phyloP scores from a whole-genome alignment of 2,888 invertebrate genomes.

The Endotricha flammealis region DNA sequence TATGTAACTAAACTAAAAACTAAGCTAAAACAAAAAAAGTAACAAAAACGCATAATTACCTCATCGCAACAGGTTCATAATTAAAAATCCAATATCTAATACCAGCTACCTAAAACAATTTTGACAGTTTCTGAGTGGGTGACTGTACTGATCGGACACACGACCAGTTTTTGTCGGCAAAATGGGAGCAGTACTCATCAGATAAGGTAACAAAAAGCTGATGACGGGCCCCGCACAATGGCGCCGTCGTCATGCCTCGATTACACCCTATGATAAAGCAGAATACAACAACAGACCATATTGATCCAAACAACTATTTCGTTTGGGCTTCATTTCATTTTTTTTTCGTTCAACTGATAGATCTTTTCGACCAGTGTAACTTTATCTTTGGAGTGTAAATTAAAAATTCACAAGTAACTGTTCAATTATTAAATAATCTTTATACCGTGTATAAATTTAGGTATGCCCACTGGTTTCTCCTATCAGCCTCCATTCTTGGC shows the following conservation, averaged over 20 bases:
- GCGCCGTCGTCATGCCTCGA: slow-evolving; percentile 73
- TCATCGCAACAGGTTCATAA: too few relatives aligned
- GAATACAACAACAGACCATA: slow-evolving; percentile 74
- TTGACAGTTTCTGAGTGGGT: slow-evolving; percentile 13
- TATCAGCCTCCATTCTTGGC: too few relatives aligned
- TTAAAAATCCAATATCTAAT: too few relatives aligned
- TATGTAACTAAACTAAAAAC: too few relatives aligned
- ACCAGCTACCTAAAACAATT: slow-evolving; percentile 6
- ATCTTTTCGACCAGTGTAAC: slow-evolving; percentile 22
- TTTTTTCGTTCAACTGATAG: slow-evolving; percentile 41
- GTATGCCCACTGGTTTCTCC: too few relatives aligned
- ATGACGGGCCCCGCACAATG: slow-evolving; percentile 66
- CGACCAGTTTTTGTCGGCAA: slow-evolving; percentile 56
- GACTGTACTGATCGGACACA: slow-evolving; percentile 21
- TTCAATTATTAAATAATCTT: too few relatives aligned
- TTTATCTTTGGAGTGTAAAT: too few relatives aligned
- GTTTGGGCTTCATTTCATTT: slow-evolving; percentile 69
- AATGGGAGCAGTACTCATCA: slow-evolving; percentile 77
- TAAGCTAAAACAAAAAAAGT: too few relatives aligned
- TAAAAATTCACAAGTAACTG: too few relatives aligned
- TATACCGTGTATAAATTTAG: too few relatives aligned
- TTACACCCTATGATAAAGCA: slow-evolving; percentile 77
- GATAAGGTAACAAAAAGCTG: slow-evolving; percentile 72
- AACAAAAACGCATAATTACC: too few relatives aligned
- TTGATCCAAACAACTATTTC: slow-evolving; percentile 75